Percentiles rank a stretch among this genome's conserved stretches.
These are phyloP conservation scores for Zoanthus solanderi DNA, from an alignment of 92 coral and sea anemone genomes.

Conservation along the genomic window DNA sequence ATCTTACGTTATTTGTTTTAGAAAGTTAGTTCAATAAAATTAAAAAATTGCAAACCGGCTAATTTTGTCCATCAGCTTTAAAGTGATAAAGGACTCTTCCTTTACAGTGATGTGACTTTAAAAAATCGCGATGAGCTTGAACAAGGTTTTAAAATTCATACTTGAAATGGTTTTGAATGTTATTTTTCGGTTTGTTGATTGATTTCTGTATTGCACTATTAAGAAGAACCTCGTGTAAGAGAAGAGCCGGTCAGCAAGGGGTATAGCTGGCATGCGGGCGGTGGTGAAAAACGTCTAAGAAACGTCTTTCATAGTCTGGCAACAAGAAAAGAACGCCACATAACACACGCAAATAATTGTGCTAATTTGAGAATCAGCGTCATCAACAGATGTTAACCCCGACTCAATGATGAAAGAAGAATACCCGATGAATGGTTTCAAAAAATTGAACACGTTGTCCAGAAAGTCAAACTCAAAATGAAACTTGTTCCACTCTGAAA, in stretches of 20 bases:
- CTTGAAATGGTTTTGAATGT: slow-evolving; percentile 14
- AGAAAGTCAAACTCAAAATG: not conserved
- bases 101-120: not conserved
- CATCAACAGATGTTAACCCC: not conserved
- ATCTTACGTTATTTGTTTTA: not conserved
- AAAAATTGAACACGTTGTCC: not conserved
- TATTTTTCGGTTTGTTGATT: slow-evolving; percentile 4
- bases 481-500: not conserved
- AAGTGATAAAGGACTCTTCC: not conserved
- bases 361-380: slow-evolving; percentile 42
- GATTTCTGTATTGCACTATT: slow-evolving; percentile 12
- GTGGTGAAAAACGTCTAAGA: not conserved
- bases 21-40: not conserved
- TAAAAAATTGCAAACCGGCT: not conserved
- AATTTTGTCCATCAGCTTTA: not conserved
- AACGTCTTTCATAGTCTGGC: slow-evolving; percentile 9
- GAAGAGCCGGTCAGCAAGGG: not conserved
- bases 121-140: not conserved
- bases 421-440: too few relatives aligned
- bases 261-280: not conserved
- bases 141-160: not conserved
- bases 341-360: slow-evolving; percentile 24
- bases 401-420: slow-evolving; percentile 21
- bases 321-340: slow-evolving; percentile 10
- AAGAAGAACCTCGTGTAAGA: not conserved